Evolutionary conservation across 2,797 vertebrate species (phyloP), one percentile per base, ranked within the genome.

Genomic region (Scleropages formosus): DNA sequence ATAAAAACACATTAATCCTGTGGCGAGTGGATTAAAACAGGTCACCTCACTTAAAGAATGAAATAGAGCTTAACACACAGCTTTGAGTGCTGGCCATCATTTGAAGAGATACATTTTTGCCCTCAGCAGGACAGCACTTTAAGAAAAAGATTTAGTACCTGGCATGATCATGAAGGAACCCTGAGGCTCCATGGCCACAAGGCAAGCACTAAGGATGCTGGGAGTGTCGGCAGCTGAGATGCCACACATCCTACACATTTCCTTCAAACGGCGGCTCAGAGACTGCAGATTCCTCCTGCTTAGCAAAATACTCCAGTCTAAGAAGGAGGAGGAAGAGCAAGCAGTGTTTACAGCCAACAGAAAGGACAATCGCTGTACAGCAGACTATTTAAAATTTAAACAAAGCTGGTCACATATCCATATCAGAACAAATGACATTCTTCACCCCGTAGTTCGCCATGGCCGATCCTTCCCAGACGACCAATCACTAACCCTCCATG

Each of bases 141-240:
- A 11, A 20, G 53, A 27, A 24, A 26, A 31, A 2, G 39, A 39
- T 39, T 39, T 6, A 44, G 84, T 90, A 96, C 97, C 97, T 95
- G 97, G 97, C 97, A 99, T 99, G 82, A 99, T 96, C 89, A 98
- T 93, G 84, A 99, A 99, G 83, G 97, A 98, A 74, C 96, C 97
- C 88, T 98, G 97, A 31, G 97, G 96, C 87, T 99, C 97, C 93
- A 99, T 96, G 84, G 97, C 97, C 82, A 99, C 97, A 84, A 99
- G 87, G 84, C 97, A 99, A 84, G 96, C 96, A 53, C 96, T 98
- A 83, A 99, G 95, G 83, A 99, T 98, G 92, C 96, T 96, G 85
- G 97, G 97, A 84, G 95, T 99, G 87, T 99, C 96, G 0, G 97
- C 94, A 66, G 95, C 93, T 2, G 97, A 98, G 90, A 99, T 98